Conservation (phyloP, 2,797 vertebrate genomes). For the Taenioides sp. region DNA sequence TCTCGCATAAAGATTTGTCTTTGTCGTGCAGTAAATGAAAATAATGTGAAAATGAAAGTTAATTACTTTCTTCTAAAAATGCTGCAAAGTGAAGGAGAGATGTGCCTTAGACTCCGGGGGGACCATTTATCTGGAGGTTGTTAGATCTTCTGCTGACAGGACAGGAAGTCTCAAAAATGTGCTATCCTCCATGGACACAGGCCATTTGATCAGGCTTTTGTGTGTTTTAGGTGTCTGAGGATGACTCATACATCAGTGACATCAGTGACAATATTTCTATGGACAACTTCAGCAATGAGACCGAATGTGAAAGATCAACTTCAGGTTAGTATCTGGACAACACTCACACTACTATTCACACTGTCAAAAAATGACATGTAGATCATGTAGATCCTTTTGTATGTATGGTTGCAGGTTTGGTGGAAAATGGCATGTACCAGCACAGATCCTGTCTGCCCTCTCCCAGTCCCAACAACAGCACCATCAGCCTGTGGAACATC, state of each 20-base stretch:
- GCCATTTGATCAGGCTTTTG: slow-evolving; percentile 13
- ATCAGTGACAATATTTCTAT: slow-evolving; percentile 95
- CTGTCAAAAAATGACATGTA: neutral
- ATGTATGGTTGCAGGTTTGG: slow-evolving; percentile 38
- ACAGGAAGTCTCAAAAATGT: slow-evolving; percentile 51
- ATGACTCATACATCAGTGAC: slow-evolving; percentile 96
- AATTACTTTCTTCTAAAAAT: slow-evolving; percentile 75
- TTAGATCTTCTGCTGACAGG: slow-evolving; percentile 36
- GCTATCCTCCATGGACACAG: slow-evolving; percentile 21
- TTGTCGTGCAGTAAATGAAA: slow-evolving; percentile 38
- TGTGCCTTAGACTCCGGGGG: slow-evolving; percentile 37
- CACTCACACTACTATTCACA: too few relatives aligned
- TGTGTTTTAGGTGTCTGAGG: slow-evolving; percentile 87
- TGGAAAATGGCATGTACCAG: slow-evolving; percentile 50
- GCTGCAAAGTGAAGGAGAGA: slow-evolving; percentile 44
- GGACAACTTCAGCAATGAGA: slow-evolving; percentile 91
- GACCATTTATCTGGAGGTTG: slow-evolving; percentile 32
- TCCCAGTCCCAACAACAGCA: slow-evolving; percentile 85
- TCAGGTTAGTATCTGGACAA: slow-evolving; percentile 52
- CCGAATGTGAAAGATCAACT: slow-evolving; percentile 78
- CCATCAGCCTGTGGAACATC: slow-evolving; percentile 96
- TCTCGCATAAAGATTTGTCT: neutral
- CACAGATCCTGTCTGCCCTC: slow-evolving; percentile 83
- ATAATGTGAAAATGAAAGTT: slow-evolving; percentile 58
- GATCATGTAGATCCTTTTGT: neutral